Evolutionary conservation across 2,888 invertebrate species (phyloP), one percentile per base, ranked within the genome.

Genomic region (Deilephila porcellus): DNA sequence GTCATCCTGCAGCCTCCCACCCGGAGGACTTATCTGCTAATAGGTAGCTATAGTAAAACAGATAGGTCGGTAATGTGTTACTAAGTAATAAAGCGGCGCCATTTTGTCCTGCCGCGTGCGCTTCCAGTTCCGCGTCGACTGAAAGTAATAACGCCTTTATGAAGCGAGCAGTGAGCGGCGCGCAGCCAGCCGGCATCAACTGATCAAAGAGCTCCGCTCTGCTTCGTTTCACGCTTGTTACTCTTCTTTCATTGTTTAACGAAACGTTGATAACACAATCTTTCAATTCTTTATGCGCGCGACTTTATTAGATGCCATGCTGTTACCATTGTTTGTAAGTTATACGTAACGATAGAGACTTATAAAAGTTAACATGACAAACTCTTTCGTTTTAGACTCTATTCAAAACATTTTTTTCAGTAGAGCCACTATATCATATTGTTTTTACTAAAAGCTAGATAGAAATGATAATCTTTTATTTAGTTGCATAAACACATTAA

Each of bases 21-120:
- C 85, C 78, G 73, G 83, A 84, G 86, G 87, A 86, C 86, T 93
- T 92, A 93, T 93, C 93, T 91, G 89, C 88, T 91, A 91, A 91
- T 90, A 91, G 90, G 86, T 90, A 91, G 88, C 89, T 93, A 91
- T 91, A 91, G 91, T 92, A 93, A 92, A 93, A 92, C 89, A 92
- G 93, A 93, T 91, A 90, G 90, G 88, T 88, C 88, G 86, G 86
- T 88, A 89, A 92, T 91, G 93, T 93, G 93, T 93, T 93, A 93
- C 92, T 94, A 93, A 94, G 94, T 93, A 93, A 94, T 93, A 93
- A 93, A 93, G 93, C 90, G 89, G 86, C 92, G 94, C 94, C 94
- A 94, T 94, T 92, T 94, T 94, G 93, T 89, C 89, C 90, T 86
- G 56, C 56, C 56, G n/a, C 56, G 19, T 56, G 83, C 86, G 88